phyloP scores from a whole-genome alignment of 2,888 invertebrate species.

The Drosophila recens region DNA sequence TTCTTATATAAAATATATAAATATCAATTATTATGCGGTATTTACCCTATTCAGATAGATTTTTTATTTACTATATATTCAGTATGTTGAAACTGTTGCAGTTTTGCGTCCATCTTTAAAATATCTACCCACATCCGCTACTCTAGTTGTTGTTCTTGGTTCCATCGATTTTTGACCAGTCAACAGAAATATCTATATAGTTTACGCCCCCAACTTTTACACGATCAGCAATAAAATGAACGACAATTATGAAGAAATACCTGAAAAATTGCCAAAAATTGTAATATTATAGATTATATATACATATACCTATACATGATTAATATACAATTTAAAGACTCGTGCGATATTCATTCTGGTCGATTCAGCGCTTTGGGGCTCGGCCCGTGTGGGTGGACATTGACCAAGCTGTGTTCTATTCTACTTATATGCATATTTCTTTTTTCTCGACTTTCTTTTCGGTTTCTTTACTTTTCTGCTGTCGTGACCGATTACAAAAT shows the following conservation, averaged over 20 bases:
- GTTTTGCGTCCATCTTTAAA: constrained; percentile 7
- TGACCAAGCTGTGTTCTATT: constrained; percentile 25
- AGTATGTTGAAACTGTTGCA: not conserved
- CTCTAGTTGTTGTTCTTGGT: constrained; percentile 11
- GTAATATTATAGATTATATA: constrained; percentile 6
- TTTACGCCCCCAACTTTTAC: constrained; percentile 40
- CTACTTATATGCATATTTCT: constrained; percentile 15
- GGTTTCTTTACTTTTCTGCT: not conserved
- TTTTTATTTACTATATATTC: not conserved
- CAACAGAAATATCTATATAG: constrained; percentile 39
- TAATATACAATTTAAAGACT: not conserved
- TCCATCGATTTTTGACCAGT: constrained; percentile 44
- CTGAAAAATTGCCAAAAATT: constrained; percentile 26
- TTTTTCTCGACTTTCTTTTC: constrained; percentile 2
- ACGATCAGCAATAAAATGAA: constrained; percentile 34
- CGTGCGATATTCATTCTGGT: not conserved
- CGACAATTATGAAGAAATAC: constrained; percentile 15
- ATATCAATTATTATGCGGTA: not conserved
- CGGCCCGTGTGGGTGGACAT: constrained; percentile 36
- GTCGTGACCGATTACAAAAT: constrained; percentile 3
- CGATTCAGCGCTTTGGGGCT: constrained; percentile 24
- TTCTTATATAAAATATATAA: not conserved
- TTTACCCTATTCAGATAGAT: not conserved
- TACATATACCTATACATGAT: not conserved
- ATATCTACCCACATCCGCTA: constrained; percentile 21